Conservation (phyloP, 2,797 vertebrate genomes). For the Hoplostethus atlanticus region DNA sequence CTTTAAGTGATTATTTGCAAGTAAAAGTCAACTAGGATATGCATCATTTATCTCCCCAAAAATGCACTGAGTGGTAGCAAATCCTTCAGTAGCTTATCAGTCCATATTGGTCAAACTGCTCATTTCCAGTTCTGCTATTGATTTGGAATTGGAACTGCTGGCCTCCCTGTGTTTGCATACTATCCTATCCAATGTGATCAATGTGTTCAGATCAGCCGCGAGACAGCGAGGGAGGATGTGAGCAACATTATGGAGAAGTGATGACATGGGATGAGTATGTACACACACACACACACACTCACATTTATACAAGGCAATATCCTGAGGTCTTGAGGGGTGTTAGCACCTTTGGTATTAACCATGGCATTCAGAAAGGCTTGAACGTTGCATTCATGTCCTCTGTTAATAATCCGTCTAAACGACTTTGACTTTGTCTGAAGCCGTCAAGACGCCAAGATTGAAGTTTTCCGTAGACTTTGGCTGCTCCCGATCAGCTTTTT, state of each 20-base stretch:
- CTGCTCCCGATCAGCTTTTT: too few relatives aligned
- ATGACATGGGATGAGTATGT: not conserved
- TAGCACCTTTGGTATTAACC: too few relatives aligned
- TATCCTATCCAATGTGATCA: not conserved
- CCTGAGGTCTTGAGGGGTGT: too few relatives aligned
- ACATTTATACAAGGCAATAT: too few relatives aligned
- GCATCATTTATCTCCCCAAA: not conserved
- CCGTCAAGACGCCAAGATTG: too few relatives aligned
- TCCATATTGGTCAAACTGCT: too few relatives aligned
- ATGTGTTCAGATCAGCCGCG: not conserved
- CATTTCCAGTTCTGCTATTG: not conserved
- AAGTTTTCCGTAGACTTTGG: too few relatives aligned
- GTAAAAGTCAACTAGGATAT: not conserved
- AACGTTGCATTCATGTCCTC: too few relatives aligned
- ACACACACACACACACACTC: not conserved
- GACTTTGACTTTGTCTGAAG: too few relatives aligned
- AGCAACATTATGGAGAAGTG: not conserved
- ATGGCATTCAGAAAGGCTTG: too few relatives aligned
- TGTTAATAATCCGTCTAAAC: too few relatives aligned
- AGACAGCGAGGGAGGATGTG: not conserved
- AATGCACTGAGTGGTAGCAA: not conserved
- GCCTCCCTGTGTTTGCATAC: too few relatives aligned
- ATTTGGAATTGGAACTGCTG: not conserved
- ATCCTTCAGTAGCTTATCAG: not conserved
- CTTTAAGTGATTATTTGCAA: not conserved